phyloP scores from a whole-genome alignment of 2,113 vertebrate genomes.

The Caretta caretta region DNA sequence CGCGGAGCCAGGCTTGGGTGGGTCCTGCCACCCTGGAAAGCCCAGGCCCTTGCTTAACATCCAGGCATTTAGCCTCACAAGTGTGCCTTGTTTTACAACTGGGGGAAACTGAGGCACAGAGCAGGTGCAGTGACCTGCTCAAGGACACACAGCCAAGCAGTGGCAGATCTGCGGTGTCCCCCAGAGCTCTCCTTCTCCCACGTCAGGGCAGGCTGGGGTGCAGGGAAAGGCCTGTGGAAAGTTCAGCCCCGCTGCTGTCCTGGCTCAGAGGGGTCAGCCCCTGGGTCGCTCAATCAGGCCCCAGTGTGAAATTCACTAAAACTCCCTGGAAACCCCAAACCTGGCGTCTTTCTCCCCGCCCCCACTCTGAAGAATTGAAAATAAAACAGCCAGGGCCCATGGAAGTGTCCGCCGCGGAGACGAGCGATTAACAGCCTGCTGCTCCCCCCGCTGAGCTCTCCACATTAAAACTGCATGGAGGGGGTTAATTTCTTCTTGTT shows the following conservation, averaged over 20 bases:
- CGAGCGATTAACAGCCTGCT: not conserved
- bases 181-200: no score
- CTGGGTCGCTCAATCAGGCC: no score
- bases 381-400: not conserved
- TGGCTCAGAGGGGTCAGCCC: not conserved
- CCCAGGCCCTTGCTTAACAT: not conserved
- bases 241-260: not conserved
- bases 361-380: not conserved
- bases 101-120: not conserved
- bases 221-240: not conserved
- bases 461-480: not conserved
- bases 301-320: not conserved
- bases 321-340: not conserved
- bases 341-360: not conserved
- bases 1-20: not conserved
- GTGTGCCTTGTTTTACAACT: not conserved
- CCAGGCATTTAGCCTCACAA: not conserved
- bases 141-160: no score
- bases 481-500: not conserved
- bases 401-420: not conserved
- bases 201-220: not conserved
- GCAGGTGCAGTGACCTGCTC: not conserved
- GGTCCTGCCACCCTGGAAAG: no score
- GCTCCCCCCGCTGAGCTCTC: not conserved
- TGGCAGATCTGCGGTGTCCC: not conserved